These are phyloP conservation scores for Pseudorhiza aurosa DNA, from an alignment of 30 jellyfish, hydroid and myxozoan genomes.

Conservation along the genomic window DNA sequence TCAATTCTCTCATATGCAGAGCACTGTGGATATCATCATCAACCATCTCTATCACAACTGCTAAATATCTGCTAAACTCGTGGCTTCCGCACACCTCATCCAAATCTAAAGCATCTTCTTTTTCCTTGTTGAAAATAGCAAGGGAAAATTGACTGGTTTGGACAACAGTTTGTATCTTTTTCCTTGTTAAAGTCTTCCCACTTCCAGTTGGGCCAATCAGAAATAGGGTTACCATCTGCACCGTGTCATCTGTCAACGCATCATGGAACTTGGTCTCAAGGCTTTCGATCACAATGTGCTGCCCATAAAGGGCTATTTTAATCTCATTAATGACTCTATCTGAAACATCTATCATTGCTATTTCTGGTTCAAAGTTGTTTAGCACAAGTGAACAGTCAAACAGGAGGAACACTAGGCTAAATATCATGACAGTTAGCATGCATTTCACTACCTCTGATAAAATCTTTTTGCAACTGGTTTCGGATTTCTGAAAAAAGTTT, in stretches of 20 bases:
- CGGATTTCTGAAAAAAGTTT: too few species aligned
- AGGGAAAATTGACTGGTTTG: neutral
- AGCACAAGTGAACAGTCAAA: neutral
- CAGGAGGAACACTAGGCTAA: neutral
- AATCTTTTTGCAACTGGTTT: too few species aligned
- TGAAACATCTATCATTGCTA: neutral
- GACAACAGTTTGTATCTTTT: constrained; percentile 5
- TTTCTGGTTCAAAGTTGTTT: neutral
- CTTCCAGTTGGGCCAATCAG: constrained; percentile 59
- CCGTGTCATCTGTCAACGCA: neutral
- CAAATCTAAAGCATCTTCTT: too few species aligned
- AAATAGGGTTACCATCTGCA: constrained; percentile 5
- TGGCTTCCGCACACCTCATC: too few species aligned
- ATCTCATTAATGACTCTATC: neutral
- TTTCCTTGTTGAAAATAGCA: neutral
- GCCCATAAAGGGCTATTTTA: constrained; percentile 20
- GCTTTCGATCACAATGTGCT: constrained; percentile 9
- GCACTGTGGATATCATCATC: neutral
- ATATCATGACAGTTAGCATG: neutral
- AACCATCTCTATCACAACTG: constrained; percentile 3
- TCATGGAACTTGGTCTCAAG: neutral
- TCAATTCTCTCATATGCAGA: neutral
- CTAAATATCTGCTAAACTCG: too few species aligned
- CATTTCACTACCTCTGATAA: too few species aligned
- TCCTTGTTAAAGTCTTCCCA: constrained; percentile 45